Percentiles rank a stretch among this genome's conserved stretches.
These are phyloP conservation scores for Phasianus colchicus DNA, from an alignment of 2,113 vertebrate species.

Conservation along the genomic window DNA sequence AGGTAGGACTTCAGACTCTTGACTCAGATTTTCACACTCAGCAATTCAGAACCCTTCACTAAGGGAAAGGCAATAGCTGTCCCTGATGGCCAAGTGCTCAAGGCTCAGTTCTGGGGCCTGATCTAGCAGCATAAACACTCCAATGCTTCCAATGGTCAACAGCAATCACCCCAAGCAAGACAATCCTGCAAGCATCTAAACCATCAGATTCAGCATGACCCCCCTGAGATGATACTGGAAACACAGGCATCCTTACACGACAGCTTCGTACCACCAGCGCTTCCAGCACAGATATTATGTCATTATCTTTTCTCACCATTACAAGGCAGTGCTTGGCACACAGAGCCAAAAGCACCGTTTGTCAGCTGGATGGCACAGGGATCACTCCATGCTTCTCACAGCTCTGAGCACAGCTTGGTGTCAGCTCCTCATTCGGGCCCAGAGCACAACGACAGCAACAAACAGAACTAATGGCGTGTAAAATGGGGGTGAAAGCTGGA, in stretches of 20 bases:
- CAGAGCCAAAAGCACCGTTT: background rate
- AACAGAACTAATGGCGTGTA: background rate
- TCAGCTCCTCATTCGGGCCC: background rate
- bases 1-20: background rate
- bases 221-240: background rate
- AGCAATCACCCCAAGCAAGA: accelerated
- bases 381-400: background rate
- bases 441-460: background rate
- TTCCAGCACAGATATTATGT: background rate
- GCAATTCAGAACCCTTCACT: background rate
- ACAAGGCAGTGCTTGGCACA: background rate
- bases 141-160: background rate
- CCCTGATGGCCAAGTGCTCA: accelerated
- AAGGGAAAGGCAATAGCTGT: background rate
- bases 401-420: background rate
- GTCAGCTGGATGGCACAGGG: background rate
- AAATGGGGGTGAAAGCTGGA: background rate
- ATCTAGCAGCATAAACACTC: background rate
- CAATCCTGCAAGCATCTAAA: background rate
- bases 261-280: background rate
- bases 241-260: background rate
- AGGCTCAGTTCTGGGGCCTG: background rate
- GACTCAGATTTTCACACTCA: background rate
- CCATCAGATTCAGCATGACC: accelerated
- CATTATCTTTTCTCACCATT: background rate